Base-by-base conservation (phyloP, 2,888 invertebrate genomes). In the Nephrotoma appendiculata region DNA sequence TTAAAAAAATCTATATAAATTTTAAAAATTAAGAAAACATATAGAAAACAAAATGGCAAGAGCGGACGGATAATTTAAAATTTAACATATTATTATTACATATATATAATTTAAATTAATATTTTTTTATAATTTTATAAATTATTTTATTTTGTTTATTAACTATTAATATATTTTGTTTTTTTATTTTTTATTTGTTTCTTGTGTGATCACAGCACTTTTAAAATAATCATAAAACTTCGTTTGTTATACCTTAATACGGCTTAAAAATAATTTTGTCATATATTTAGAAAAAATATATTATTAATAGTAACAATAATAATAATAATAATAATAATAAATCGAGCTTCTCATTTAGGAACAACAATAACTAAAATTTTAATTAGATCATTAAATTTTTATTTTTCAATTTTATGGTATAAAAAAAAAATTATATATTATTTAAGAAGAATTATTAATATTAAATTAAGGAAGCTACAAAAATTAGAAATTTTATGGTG, bases 321-420 rank as follows among this genome's bases (percentile, higher is more conserved):
- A 83, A 41, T 83, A 83, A 83, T 83, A 83, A 83, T 41, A 84
- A 42, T 15, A 42, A 84, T 42, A 84, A 84, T 84, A 42, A 84
- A 84, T 84, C 84, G 84, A 84, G 84, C 84, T 84, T 84, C 84
- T 84, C 84, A 84, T 42, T 84, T 84, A 84, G 84, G 84, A 84
- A 84, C 84, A 84, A 84, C 84, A 84, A 42, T 71, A 71, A 71
- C 71, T 71, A 71, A 9, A 71, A 71, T 31, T 71, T 71, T 71
- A 71, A 71, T 71, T 71, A 71, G 71, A 31, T 71, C 71, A 31
- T 71, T 71, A 71, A 57, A 19, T 57, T 71, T 71, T 57, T 57
- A 44, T 71, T 31, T 71, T 71, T 71, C n/a, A 31, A 71, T 71
- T 71, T 52, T 15, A 52, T 52, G 52, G 52, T 52, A 52, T n/a